Evolutionary conservation across 2,888 invertebrate species (phyloP), one percentile per base, ranked within the genome.

Genomic region (Chloromyia formosa): DNA sequence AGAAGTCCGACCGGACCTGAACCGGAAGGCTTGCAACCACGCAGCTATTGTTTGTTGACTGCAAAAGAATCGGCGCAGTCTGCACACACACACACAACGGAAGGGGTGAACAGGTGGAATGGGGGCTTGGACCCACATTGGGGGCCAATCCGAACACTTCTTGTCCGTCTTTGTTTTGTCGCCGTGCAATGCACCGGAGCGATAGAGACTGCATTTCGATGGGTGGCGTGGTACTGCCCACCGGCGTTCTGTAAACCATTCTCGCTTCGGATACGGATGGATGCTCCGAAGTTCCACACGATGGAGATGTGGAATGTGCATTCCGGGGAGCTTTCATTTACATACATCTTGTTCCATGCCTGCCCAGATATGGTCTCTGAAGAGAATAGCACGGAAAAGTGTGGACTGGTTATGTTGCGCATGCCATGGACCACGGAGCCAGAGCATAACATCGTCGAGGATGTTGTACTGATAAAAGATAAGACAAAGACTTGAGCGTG

Each of bases 61-160:
- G 71, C 71, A 56, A 56, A 58, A 40, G 23, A 71, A 40, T 35
- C 58, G 53, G 58, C 69, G 27, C 35, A 56, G 58, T 71, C 69
- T 54, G 56, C 54, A 66, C 27, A 35, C 27, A 35, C 27, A 35
- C 7, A 35, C 27, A 35, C 27, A 66, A 66, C 66, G 45, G 66
- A 66, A 66, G 66, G 66, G 66, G 66, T 66, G 45, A 66, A 66
- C 66, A 66, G 66, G 66, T 66, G 58, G 71, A 71, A 71, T 58
- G 71, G 58, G 71, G 27, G 16, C 40, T 35, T 56, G 71, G 58
- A n/a, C 23, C 71, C 56, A 35, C 18, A 35, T 71, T 40, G 56
- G 71, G 71, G 58, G 71, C 71, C 71, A 71, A 71, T 71, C 71
- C 71, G 71, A 71, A 71, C 22, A 22, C 71, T 66, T 23, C 56